Base-by-base conservation (phyloP, 2,888 invertebrate species). In the Caenorhabditis sp. region DNA sequence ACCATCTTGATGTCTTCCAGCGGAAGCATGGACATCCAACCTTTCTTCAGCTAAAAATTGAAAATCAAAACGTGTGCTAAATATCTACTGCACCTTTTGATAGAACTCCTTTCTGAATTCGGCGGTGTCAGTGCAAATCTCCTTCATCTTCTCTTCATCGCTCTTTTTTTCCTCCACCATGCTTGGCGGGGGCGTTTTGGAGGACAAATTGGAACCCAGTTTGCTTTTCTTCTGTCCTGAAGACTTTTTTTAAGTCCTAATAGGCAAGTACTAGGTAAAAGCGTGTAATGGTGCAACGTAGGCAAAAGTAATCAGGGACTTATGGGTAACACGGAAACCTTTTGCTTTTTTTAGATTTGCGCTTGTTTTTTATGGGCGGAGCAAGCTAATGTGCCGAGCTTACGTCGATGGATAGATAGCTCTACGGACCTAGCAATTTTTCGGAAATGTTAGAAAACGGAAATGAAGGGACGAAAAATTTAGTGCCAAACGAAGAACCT, bases 1-100 rank as follows among this genome's bases (percentile, higher is more conserved):
- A 72, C 22, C 56, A 64, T 50, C 15, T 71, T 71, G 20, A 55
- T 55, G 56, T 71, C 71, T 0, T 40, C 40, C 40, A 40, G 2
- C 6, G 40, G 40, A 8, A 40, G 6, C 40, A 40, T 40, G 6
- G 40, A 40, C 11, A 40, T 8, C 40, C 40, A 40, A 13, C 40
- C 40, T 8, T 40, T 8, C 13, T 40, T 40, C 13, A 40, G 6
- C 40, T 40, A 13, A 11, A 32, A 4, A 32, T 13, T 13, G 40
- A 13, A 40, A 13, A 40, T 6, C 6, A 13, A 5, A 40, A 40
- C 40, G 13, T 40, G 2, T 40, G 40, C 40, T 11, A 11, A 40
- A 40, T 13, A 13, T 40, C 40, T 13, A 13, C 40, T n/a, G 13
- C 2, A 40, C 40, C 40, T 40, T 40, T 13, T 40, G 9, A 40